Conservation (phyloP, 1,140 invertebrate genomes). For the Lepidotrigona ventralis region DNA sequence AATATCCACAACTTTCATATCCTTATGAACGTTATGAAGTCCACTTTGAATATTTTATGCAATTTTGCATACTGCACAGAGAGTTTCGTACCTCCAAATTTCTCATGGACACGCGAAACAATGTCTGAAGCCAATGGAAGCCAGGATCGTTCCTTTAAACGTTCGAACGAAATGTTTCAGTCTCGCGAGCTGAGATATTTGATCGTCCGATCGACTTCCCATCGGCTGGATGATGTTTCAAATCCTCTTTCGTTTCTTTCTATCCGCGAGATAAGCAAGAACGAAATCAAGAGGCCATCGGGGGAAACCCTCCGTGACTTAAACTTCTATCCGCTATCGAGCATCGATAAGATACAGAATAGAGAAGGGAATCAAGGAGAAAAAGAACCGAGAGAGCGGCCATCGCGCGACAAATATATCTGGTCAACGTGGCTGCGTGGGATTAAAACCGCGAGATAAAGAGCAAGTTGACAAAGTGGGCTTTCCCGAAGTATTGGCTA, state of each 20-base stretch:
- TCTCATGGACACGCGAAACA: background rate
- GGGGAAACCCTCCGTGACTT: background rate
- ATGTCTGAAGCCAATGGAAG: background rate
- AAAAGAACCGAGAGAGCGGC: background rate
- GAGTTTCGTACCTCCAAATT: background rate
- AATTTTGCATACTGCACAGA: background rate
- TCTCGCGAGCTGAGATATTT: background rate
- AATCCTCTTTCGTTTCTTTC: background rate
- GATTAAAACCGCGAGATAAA: conserved; percentile 13
- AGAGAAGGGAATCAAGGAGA: background rate
- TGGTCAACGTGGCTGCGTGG: background rate
- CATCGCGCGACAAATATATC: conserved; percentile 5
- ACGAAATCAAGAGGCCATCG: conserved; percentile 1
- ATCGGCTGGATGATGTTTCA: conserved; percentile 10
- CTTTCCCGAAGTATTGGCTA: background rate
- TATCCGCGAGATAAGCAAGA: background rate
- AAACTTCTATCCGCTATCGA: background rate
- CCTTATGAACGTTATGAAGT: no score
- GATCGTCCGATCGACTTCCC: background rate
- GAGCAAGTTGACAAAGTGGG: background rate
- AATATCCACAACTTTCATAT: no score
- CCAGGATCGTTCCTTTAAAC: background rate
- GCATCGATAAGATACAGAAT: background rate
- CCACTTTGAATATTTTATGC: no score
- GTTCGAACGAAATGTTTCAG: background rate